Conservation (phyloP, 1,140 invertebrate genomes). For the Lysiphlebus fabarum region DNA sequence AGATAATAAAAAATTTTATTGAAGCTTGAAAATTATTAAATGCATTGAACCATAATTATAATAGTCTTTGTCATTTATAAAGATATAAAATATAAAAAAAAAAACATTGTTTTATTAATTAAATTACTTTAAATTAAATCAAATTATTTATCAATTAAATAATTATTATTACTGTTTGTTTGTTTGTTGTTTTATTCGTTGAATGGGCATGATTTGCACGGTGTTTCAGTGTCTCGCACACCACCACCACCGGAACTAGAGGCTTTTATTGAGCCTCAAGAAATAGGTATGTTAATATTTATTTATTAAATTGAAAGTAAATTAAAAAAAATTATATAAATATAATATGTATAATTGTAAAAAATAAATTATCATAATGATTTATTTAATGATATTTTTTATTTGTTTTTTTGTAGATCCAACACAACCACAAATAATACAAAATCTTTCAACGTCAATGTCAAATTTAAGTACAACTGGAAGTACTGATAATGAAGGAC, state of each 20-base stretch:
- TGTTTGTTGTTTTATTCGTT: slow-evolving; percentile 21
- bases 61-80: too few species aligned
- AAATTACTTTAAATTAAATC: too few species aligned
- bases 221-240: slow-evolving; percentile 56
- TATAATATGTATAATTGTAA: neutral
- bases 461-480: slow-evolving; percentile 41
- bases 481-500: slow-evolving; percentile 36
- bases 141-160: too few species aligned
- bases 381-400: slow-evolving; percentile 2
- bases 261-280: slow-evolving; percentile 52
- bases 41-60: too few species aligned
- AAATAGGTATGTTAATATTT: slow-evolving; percentile 46
- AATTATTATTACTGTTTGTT: slow-evolving; percentile 25
- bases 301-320: too few species aligned
- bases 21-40: too few species aligned
- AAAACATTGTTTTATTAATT: too few species aligned
- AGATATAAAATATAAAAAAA: too few species aligned
- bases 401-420: slow-evolving; percentile 40
- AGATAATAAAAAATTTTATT: too few species aligned
- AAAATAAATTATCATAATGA: neutral
- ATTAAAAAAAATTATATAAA: too few species aligned
- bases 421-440: slow-evolving; percentile 46
- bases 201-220: slow-evolving; percentile 55
- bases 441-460: slow-evolving; percentile 51
- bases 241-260: slow-evolving; percentile 51